These are phyloP conservation scores for Chauna torquata DNA, from an alignment of 2,113 vertebrate species.

Conservation along the genomic window DNA sequence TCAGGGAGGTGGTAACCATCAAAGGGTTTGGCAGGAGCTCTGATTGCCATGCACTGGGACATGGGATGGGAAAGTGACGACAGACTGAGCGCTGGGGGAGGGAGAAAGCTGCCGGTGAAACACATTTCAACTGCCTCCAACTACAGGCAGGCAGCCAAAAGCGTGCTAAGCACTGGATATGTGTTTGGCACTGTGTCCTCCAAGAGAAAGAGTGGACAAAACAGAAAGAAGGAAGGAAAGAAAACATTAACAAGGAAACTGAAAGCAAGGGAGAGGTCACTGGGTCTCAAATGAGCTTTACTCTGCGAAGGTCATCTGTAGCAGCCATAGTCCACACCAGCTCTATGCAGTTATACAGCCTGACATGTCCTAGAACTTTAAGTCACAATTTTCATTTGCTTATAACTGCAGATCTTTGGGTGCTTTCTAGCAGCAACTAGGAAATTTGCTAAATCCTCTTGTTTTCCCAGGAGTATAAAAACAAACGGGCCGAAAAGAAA, in stretches of 20 bases:
- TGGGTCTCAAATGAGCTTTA: not conserved
- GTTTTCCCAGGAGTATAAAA: not conserved
- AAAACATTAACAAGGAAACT: not conserved
- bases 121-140: not conserved
- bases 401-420: not conserved
- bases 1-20: not conserved
- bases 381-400: not conserved
- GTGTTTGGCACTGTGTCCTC: not conserved
- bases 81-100: not conserved
- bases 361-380: not conserved
- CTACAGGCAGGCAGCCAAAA: not conserved
- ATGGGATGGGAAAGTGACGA: fast-evolving
- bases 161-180: fast-evolving
- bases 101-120: not conserved
- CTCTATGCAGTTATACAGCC: not conserved
- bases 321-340: not conserved
- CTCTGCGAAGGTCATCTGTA: not conserved
- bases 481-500: not conserved
- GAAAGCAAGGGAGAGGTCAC: not conserved
- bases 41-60: fast-evolving
- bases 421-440: not conserved
- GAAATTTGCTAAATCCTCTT: not conserved
- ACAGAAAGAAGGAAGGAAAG: not conserved
- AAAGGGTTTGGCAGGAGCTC: not conserved
- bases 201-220: not conserved